These are phyloP conservation scores for Pteruthius melanotis DNA, from an alignment of 2,113 vertebrate genomes.

Conservation along the genomic window DNA sequence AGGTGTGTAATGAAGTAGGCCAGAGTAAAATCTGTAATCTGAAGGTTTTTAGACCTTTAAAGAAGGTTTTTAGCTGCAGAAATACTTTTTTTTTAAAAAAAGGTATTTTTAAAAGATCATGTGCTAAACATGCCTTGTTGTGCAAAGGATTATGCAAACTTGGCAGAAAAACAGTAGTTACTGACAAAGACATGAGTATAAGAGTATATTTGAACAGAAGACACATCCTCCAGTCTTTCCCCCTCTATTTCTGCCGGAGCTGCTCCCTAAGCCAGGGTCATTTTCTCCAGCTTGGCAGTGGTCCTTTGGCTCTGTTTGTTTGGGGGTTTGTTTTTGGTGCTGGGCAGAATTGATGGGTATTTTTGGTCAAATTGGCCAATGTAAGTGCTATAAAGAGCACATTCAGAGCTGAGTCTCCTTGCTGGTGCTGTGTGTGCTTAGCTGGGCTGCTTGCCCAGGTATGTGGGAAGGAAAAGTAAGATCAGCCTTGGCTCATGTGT, in stretches of 20 bases:
- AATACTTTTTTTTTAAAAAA: not conserved
- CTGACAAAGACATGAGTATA: not conserved
- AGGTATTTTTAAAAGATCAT: not conserved
- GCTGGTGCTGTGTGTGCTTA: not conserved
- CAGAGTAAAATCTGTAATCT: not conserved
- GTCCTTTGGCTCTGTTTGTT: not conserved
- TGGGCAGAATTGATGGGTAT: not conserved
- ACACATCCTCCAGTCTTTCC: not conserved
- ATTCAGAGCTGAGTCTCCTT: not conserved
- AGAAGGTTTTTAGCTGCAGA: not conserved
- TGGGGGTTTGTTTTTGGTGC: not conserved
- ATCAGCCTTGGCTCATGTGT: not conserved
- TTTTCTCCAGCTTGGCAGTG: not conserved
- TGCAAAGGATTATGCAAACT: not conserved
- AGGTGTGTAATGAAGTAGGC: not conserved
- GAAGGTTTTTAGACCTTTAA: not conserved
- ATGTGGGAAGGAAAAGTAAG: not conserved
- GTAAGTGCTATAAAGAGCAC: not conserved
- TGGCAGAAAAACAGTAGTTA: not conserved
- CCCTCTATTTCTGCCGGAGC: not conserved
- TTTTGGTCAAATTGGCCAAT: not conserved
- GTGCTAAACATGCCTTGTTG: not conserved
- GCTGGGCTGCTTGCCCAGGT: not conserved
- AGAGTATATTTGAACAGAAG: not conserved
- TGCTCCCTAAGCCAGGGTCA: not conserved